A percentile compares a stretch with the other conserved stretches of the same genome.
phyloP scores from a whole-genome alignment of 2,888 invertebrate genomes.

The Agrilus mali region DNA sequence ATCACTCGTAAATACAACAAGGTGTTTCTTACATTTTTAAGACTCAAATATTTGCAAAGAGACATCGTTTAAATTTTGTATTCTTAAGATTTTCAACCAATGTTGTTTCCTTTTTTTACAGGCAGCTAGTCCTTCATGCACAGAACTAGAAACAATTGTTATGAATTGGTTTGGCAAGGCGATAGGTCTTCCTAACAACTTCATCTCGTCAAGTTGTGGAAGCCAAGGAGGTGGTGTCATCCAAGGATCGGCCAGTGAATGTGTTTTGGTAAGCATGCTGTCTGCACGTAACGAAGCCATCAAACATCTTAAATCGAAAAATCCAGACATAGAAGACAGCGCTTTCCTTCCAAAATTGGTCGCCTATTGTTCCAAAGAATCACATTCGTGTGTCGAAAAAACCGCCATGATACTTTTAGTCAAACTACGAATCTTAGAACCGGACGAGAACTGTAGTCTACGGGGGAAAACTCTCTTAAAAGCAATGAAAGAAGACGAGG shows the following conservation, averaged over 20 bases:
- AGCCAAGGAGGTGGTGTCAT: constrained; percentile 68
- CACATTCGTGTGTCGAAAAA: constrained; percentile 68
- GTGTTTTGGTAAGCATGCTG: constrained; percentile 63
- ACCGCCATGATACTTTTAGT: constrained; percentile 68
- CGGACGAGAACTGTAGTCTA: constrained; percentile 54
- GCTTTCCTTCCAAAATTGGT: constrained; percentile 63
- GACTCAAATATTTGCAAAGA: too few species aligned
- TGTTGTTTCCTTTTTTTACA: constrained; percentile 25
- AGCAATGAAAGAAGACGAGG: constrained; percentile 58
- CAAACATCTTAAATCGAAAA: constrained; percentile 44
- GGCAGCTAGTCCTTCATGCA: constrained; percentile 76
- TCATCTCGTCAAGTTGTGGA: constrained; percentile 36
- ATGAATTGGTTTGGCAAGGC: constrained; percentile 72
- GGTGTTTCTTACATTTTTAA: too few species aligned
- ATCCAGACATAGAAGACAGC: constrained; percentile 46
- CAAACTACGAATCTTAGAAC: constrained; percentile 55
- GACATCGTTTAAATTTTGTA: too few species aligned
- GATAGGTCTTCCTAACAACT: constrained; percentile 59
- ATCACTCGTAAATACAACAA: too few species aligned
- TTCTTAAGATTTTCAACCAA: too few species aligned
- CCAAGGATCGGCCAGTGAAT: constrained; percentile 75
- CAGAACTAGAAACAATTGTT: constrained; percentile 74
- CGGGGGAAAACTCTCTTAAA: constrained; percentile 48
- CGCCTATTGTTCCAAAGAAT: constrained; percentile 60
- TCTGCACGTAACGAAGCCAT: constrained; percentile 66